Base-by-base conservation (phyloP, 2,888 invertebrate genomes). In the Platycheirus albimanus region DNA sequence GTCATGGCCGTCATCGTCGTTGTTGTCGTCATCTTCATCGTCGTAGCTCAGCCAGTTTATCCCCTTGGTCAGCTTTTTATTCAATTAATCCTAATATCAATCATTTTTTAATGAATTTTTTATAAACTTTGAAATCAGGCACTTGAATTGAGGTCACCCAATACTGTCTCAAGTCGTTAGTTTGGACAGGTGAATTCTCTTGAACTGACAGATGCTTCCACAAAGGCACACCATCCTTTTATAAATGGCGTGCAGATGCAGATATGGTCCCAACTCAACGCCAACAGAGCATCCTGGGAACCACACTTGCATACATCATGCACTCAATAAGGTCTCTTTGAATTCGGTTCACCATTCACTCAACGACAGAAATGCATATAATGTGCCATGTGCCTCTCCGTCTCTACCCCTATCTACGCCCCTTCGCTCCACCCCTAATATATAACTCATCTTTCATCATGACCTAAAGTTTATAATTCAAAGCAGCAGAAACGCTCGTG, bases 271-370 rank as follows among this genome's bases (percentile, higher is more conserved):
- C n/a, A n/a, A n/a, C n/a, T n/a, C n/a, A n/a, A n/a, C n/a, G n/a
- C n/a, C 61, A 33, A 8, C 30, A 33, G 30, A 33, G 8, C 30
- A 33, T 3, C 30, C 19, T 13, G 3, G 15, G 4, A 8, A 45
- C 61, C 61, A 38, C 77, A 61, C 36, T 58, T 54, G 66, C 56
- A 75, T 58, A 76, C 61, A 77, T 56, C 61, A 77, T 56, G 76
- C 77, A 66, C 77, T 81, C 77, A 81, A 81, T 81, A 77, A 81
- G 66, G 47, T n/a, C 76, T 77, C 77, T 81, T 81, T 81, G 71
- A 81, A 76, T 77, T 71, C 38, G 71, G 81, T 71, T 77, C 61
- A 63, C 77, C 81, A 77, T 76, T 77, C 71, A 71, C 52, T 77
- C 74, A 71, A 70, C 47, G 52, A 33, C 76, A 49, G 58, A 30